A percentile compares a stretch with the other conserved stretches of the same genome.
Evolutionary conservation across 2,797 vertebrate species (phyloP).

Genomic region (Dryobates pubescens): DNA sequence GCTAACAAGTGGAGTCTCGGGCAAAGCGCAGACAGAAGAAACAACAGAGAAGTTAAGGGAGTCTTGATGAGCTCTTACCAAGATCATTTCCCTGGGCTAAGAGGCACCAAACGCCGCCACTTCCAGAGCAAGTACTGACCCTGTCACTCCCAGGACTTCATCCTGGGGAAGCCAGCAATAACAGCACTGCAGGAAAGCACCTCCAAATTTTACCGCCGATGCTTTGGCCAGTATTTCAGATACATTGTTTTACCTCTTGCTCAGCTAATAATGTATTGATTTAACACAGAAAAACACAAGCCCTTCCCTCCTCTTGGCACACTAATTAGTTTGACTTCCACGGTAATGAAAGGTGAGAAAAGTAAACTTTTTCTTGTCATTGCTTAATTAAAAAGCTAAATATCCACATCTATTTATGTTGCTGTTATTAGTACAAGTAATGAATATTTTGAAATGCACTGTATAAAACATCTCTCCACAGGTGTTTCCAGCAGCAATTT

Average conservation of each 20-base stretch:
- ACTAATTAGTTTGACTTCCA: background rate
- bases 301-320: background rate
- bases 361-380: background rate
- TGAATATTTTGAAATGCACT: background rate
- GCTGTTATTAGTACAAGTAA: background rate
- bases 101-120: background rate
- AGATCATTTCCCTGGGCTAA: background rate
- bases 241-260: background rate
- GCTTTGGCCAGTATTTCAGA: background rate
- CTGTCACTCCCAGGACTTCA: background rate
- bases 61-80: background rate
- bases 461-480: background rate
- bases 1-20: background rate
- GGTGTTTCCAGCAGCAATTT: background rate
- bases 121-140: background rate
- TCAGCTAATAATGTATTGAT: background rate
- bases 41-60: background rate
- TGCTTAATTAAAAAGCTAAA: background rate
- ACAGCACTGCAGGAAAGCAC: background rate
- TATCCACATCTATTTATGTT: background rate
- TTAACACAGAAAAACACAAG: background rate
- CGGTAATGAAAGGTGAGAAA: background rate
- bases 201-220: background rate
- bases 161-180: background rate
- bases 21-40: background rate